phyloP scores from a whole-genome alignment of 1,140 invertebrate species.

The Plectrocnemia conspersa region DNA sequence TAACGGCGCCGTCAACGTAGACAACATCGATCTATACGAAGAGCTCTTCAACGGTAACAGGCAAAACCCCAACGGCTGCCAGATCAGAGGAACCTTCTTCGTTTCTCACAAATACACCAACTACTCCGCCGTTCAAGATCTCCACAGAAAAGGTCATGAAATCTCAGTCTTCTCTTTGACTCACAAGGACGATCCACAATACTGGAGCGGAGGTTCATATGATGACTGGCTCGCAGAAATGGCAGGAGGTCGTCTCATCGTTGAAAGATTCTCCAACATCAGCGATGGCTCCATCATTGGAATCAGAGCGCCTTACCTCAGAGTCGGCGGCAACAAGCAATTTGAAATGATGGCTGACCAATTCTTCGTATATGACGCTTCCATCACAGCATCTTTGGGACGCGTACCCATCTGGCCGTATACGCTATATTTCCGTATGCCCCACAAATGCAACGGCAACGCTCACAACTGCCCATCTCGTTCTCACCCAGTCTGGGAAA shows the following conservation, averaged over 20 bases:
- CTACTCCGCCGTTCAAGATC: conserved; percentile 88
- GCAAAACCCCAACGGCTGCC: conserved; percentile 89
- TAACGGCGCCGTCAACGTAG: conserved; percentile 90
- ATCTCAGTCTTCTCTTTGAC: conserved; percentile 91
- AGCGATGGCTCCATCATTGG: conserved; percentile 86
- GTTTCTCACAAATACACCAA: conserved; percentile 95
- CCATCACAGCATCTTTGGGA: conserved; percentile 83
- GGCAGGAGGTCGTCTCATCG: conserved; percentile 84
- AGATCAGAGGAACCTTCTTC: conserved; percentile 91
- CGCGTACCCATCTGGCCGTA: conserved; percentile 93
- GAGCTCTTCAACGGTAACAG: conserved; percentile 83
- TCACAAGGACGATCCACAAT: conserved; percentile 83
- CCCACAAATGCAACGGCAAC: conserved; percentile 90
- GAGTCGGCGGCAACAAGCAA: conserved; percentile 90
- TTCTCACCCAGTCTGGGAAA: conserved; percentile 91
- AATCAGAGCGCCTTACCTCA: conserved; percentile 81
- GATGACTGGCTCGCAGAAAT: conserved; percentile 94
- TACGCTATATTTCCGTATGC: conserved; percentile 92
- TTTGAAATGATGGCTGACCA: conserved; percentile 95
- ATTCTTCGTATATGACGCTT: conserved; percentile 91
- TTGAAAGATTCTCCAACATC: conserved; percentile 87
- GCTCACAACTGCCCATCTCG: conserved; percentile 86
- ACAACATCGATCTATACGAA: conserved; percentile 89
- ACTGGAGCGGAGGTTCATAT: conserved; percentile 82
- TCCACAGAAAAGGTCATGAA: conserved; percentile 89